Conservation (phyloP, 2,888 invertebrate species). For the Chloroclystis v-ata region DNA sequence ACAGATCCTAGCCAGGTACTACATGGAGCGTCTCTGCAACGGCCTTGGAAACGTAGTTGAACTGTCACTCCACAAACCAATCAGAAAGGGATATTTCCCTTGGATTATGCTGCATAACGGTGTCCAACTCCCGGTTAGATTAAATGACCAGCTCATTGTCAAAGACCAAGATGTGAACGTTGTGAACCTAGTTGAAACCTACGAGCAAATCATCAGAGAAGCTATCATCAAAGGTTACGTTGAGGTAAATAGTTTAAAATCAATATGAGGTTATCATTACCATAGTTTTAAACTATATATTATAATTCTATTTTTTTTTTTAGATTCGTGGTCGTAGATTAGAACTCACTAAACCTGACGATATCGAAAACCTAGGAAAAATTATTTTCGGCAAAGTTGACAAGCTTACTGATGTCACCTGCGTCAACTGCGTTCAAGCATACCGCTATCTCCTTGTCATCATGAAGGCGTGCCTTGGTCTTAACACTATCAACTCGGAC, state of each 20-base stretch:
- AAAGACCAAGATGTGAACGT: constrained; percentile 47
- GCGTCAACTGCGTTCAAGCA: constrained; percentile 51
- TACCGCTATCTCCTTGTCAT: constrained; percentile 80
- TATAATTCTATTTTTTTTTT: constrained; percentile 22
- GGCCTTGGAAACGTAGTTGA: constrained; percentile 63
- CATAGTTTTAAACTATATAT: too few relatives aligned
- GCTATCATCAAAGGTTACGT: constrained; percentile 76
- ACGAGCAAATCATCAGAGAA: constrained; percentile 76
- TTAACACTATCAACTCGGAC: constrained; percentile 52
- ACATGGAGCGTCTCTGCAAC: constrained; percentile 74
- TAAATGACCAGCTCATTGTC: constrained; percentile 59
- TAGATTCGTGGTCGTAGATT: constrained; percentile 59
- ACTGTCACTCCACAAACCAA: constrained; percentile 62
- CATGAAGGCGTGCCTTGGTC: constrained; percentile 69
- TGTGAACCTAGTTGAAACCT: constrained; percentile 51
- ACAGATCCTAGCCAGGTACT: constrained; percentile 81
- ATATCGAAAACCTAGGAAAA: constrained; percentile 75
- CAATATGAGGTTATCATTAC: too few relatives aligned
- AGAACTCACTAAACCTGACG: constrained; percentile 62
- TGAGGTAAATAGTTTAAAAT: constrained; percentile 51
- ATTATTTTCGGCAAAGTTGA: constrained; percentile 68
- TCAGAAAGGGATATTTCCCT: constrained; percentile 77
- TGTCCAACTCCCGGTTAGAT: constrained; percentile 71
- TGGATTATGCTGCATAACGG: constrained; percentile 76
- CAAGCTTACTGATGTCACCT: constrained; percentile 47